Conservation (phyloP, 2,797 vertebrate genomes). For the Huso huso region DNA sequence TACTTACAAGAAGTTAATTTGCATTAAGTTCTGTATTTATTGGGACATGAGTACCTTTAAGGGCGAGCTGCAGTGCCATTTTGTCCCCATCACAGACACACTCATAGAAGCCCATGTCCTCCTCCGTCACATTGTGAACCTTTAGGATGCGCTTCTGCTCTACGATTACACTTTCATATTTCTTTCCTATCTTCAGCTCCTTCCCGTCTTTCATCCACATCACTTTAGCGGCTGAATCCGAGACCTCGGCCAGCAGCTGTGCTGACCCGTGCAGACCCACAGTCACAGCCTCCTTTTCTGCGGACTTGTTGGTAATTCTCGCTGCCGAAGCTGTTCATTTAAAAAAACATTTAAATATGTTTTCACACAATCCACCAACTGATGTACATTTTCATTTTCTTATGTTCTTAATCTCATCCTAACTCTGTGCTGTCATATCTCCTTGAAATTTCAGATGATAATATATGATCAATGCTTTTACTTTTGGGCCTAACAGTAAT, state of each 20-base stretch:
- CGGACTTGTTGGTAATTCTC: slow-evolving; percentile 61
- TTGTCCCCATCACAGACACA: slow-evolving; percentile 65
- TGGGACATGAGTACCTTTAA: slow-evolving; percentile 63
- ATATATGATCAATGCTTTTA: too few relatives aligned
- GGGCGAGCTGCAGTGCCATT: slow-evolving; percentile 56
- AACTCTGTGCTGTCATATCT: too few relatives aligned
- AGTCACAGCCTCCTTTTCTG: slow-evolving; percentile 53
- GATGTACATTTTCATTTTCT: too few relatives aligned
- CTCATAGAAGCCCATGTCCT: slow-evolving; percentile 75
- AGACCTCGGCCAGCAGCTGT: slow-evolving; percentile 75
- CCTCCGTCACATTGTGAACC: slow-evolving; percentile 59
- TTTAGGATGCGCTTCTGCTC: slow-evolving; percentile 60
- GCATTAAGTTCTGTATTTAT: background rate
- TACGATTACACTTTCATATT: slow-evolving; percentile 59
- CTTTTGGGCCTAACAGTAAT: too few relatives aligned
- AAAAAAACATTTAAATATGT: background rate
- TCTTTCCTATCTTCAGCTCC: slow-evolving; percentile 68
- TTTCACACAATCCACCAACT: too few relatives aligned
- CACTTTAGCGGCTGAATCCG: slow-evolving; percentile 60
- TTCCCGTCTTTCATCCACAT: slow-evolving; percentile 73
- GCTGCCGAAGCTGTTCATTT: slow-evolving; percentile 45
- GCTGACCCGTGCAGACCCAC: slow-evolving; percentile 59
- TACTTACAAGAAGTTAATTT: too few relatives aligned
- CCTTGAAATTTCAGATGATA: too few relatives aligned
- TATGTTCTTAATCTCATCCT: too few relatives aligned